These are phyloP conservation scores for Chrysocyon brachyurus DNA, from an alignment of 2,797 vertebrate genomes.

Conservation along the genomic window DNA sequence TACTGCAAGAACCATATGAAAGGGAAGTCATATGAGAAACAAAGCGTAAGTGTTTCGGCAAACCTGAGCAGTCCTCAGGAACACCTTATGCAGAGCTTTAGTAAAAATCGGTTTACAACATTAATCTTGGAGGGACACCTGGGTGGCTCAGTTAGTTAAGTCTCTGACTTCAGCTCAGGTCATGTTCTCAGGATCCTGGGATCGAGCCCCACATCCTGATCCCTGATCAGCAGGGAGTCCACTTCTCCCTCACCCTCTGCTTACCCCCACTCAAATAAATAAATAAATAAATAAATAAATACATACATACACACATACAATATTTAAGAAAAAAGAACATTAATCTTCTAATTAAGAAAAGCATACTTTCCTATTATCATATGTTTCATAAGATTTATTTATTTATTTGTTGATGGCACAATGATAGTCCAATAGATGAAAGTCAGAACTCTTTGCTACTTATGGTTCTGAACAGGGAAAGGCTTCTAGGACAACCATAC, in stretches of 20 bases:
- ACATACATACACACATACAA: not conserved
- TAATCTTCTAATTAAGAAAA: constrained; percentile 12
- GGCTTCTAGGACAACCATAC: not conserved
- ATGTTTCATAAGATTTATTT: not conserved
- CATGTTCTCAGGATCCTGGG: not conserved
- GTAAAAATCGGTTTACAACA: not conserved
- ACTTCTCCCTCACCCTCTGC: not conserved
- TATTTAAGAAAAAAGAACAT: not conserved
- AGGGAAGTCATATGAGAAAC: not conserved
- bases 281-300: too few species aligned
- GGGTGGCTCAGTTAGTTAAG: not conserved
- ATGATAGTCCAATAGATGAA: not conserved
- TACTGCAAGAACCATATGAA: not conserved
- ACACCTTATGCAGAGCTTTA: not conserved
- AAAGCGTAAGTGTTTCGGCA: not conserved
- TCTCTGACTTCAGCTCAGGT: not conserved
- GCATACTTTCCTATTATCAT: not conserved
- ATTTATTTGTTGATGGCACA: not conserved
- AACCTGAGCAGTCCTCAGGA: not conserved
- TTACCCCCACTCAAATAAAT: not conserved
- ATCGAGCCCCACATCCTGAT: not conserved
- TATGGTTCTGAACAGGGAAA: not conserved
- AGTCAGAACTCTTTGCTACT: not conserved
- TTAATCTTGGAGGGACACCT: not conserved
- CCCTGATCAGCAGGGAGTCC: not conserved